Evolutionary conservation across 2,113 vertebrate genomes (phyloP).

Genomic region (Colaptes auratus): DNA sequence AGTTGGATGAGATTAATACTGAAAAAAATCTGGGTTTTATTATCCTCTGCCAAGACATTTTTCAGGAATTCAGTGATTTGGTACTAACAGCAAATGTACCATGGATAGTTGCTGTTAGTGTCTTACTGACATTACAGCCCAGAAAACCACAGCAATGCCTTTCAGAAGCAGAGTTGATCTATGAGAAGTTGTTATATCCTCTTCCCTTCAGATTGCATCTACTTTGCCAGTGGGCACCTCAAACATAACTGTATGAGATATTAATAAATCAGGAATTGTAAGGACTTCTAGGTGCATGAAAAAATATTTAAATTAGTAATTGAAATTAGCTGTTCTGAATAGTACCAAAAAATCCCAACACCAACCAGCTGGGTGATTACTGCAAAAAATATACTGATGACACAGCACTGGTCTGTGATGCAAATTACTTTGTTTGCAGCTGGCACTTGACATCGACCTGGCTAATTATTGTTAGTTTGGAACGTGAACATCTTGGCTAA

Average conservation of each 20-base stretch:
- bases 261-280: background rate
- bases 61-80: background rate
- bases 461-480: background rate
- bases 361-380: background rate
- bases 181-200: background rate
- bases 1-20: background rate
- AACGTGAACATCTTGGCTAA: background rate
- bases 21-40: background rate
- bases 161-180: constrained; percentile 48
- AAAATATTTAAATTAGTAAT: background rate
- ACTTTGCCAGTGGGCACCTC: background rate
- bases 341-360: background rate
- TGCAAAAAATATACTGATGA: background rate
- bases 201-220: constrained; percentile 36
- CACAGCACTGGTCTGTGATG: background rate
- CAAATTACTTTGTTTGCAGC: background rate
- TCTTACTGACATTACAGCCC: background rate
- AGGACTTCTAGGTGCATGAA: background rate
- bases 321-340: background rate
- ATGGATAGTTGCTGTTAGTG: background rate
- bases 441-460: background rate
- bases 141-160: background rate
- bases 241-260: background rate
- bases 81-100: background rate
- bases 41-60: background rate